Evolutionary conservation across 2,888 invertebrate species (phyloP), one percentile per base, ranked within the genome.

Genomic region (Diadegma fenestrale): DNA sequence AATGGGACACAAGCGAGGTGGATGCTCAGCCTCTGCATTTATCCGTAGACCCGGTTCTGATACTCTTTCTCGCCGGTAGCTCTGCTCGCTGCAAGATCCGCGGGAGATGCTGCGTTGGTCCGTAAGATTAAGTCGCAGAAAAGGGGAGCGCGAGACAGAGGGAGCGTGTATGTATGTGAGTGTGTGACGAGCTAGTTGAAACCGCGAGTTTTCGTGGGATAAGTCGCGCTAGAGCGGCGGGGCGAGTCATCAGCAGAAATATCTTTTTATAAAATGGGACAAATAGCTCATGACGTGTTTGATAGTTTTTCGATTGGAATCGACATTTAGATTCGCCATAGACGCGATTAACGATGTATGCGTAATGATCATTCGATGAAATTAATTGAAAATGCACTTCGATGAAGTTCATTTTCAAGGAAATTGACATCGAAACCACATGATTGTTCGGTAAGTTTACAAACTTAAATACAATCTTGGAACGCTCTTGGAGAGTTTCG

Each of bases 241-340:
- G 64, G 14, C 45, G 26, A 76, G 64, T 82, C 82, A 82, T 82
- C 69, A 77, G 85, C 80, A 75, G 82, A 88, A 86, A 87, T 87
- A 87, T 81, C 77, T 81, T 77, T 68, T 79, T 63, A 64, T 71
- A 41, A 85, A 80, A 84, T 81, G 75, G 82, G 78, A 19, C 86
- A 85, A 78, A 61, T 64, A 51, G 14, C 14, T 48, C 10, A 19
- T 41, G 10, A 22, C 37, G 22, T 6, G 2, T 72, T 69, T 54
- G 10, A 22, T 10, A 8, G 8, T 4, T 58, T 26, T 58, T 37
- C 19, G 2, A 69, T 51, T 33, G 30, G 51, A 33, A 17, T 45
- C 0, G 17, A 22, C 22, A 14, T 14, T 41, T 26, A 19, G 8
- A 58, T 26, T 26, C 26, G 5, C 3, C 14, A 26, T 26, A 5